These are phyloP conservation scores for Ameiurus melas DNA, from an alignment of 2,113 vertebrate genomes.

Conservation along the genomic window DNA sequence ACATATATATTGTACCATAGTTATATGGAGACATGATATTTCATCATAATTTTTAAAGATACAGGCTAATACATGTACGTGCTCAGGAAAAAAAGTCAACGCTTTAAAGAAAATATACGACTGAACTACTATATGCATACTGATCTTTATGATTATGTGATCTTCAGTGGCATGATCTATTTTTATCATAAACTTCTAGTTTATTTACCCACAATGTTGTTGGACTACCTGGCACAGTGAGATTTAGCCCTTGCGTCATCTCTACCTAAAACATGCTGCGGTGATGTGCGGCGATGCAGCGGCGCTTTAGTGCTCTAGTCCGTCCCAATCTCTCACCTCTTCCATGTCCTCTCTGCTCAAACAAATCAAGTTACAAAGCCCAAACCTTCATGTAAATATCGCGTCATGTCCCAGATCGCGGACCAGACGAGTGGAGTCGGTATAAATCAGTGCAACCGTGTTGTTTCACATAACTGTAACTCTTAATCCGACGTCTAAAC, in stretches of 20 bases:
- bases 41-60: neutral
- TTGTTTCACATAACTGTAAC: neutral
- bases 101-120: neutral
- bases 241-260: neutral
- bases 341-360: neutral
- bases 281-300: neutral
- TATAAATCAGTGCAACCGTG: neutral
- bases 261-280: neutral
- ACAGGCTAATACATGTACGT: neutral
- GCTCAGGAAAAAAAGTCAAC: neutral
- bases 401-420: neutral
- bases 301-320: neutral
- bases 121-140: neutral
- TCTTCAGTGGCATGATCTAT: neutral
- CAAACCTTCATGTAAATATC: neutral
- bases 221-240: neutral
- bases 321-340: too few species aligned
- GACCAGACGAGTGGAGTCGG: neutral
- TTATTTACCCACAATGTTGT: neutral
- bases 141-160: neutral
- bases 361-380: neutral
- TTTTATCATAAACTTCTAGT: neutral
- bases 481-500: neutral
- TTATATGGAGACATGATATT: neutral
- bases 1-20: neutral